A percentile compares a stretch with the other conserved stretches of the same genome.
phyloP scores from a whole-genome alignment of 30 jellyfish, hydroid and myxozoan genomes.

The Cassiopea andromeda region DNA sequence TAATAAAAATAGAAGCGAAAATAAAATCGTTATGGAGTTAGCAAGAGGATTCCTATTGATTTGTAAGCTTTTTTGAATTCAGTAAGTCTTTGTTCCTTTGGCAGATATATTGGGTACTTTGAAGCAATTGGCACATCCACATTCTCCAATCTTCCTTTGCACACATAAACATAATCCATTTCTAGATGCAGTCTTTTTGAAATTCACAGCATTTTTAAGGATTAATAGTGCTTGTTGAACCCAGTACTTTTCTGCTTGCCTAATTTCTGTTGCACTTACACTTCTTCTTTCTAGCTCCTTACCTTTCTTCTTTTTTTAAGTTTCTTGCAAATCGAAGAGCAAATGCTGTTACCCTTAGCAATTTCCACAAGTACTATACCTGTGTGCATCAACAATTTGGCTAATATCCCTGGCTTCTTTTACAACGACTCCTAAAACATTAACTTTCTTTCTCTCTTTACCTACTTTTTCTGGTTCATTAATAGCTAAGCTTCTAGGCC shows the following conservation, averaged over 20 bases:
- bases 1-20: too few relatives aligned
- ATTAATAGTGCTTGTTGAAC: not conserved
- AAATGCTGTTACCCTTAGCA: conserved; percentile 32
- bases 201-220: not conserved
- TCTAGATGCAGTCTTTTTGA: not conserved
- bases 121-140: not conserved
- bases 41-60: too few relatives aligned
- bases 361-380: not conserved
- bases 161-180: not conserved
- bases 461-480: too few relatives aligned
- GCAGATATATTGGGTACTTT: conserved; percentile 21
- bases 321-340: not conserved
- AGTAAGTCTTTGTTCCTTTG: too few relatives aligned
- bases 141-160: conserved; percentile 7
- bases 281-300: not conserved
- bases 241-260: conserved; percentile 27
- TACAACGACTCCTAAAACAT: too few relatives aligned
- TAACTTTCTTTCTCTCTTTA: too few relatives aligned
- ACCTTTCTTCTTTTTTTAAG: not conserved
- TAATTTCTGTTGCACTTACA: conserved; percentile 1
- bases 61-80: too few relatives aligned
- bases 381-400: too few relatives aligned
- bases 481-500: too few relatives aligned
- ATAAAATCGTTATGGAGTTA: too few relatives aligned
- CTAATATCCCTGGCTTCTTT: too few relatives aligned